phyloP scores from a whole-genome alignment of 2,888 invertebrate species.

The Leucophenga maculata region DNA sequence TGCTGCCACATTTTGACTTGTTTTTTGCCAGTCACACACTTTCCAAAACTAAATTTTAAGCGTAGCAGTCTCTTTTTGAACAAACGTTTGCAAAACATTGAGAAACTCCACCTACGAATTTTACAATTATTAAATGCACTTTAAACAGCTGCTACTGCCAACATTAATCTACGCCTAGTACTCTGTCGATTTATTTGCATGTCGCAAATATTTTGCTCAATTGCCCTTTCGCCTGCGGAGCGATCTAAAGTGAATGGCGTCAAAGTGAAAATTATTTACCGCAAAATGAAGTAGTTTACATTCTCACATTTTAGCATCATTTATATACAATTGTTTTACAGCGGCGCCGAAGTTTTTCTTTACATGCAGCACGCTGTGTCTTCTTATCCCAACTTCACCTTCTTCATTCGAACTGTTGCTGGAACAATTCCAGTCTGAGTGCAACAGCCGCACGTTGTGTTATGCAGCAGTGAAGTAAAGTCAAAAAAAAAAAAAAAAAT shows the following conservation, averaged over 20 bases:
- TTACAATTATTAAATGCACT: too few species aligned
- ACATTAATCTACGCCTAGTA: not conserved
- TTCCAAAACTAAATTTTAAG: too few species aligned
- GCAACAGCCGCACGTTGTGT: not conserved
- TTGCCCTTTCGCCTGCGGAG: not conserved
- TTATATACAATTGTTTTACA: slow-evolving; percentile 62
- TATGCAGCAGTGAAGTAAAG: not conserved
- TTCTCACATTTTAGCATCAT: slow-evolving; percentile 50
- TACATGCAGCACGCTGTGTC: not conserved
- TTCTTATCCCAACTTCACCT: too few species aligned
- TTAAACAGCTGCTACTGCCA: too few species aligned
- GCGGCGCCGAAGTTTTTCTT: not conserved
- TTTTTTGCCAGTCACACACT: too few species aligned
- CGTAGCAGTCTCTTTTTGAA: too few species aligned
- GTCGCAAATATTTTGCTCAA: not conserved
- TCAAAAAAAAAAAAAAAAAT: slow-evolving; percentile 29
- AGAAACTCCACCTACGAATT: too few species aligned
- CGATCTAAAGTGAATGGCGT: not conserved
- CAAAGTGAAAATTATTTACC: not conserved
- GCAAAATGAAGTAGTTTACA: slow-evolving; percentile 15
- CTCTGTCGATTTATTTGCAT: not conserved
- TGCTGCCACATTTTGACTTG: too few species aligned
- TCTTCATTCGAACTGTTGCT: too few species aligned
- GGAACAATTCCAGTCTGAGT: too few species aligned
- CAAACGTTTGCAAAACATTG: too few species aligned